Conservation (phyloP, 2,888 invertebrate species). For the Apamea monoglypha region DNA sequence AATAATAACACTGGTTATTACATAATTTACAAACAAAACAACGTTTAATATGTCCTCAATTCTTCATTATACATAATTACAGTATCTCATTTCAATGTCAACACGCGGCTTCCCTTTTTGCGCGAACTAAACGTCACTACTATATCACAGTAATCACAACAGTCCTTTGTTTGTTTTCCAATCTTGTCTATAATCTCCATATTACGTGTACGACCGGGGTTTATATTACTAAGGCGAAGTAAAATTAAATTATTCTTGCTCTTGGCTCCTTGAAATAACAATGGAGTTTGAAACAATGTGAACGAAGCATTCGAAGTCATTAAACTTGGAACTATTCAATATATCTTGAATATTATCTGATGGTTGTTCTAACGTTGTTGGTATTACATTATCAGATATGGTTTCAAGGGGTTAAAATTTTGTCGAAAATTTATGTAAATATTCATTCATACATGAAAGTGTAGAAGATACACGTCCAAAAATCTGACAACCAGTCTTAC, state of each 20-base stretch:
- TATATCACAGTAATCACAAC: slow-evolving; percentile 32
- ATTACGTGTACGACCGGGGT: slow-evolving; percentile 46
- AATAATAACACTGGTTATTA: slow-evolving; percentile 37
- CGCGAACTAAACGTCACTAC: slow-evolving; percentile 38
- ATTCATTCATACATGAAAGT: background rate
- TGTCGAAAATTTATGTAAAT: background rate
- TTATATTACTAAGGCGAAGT: slow-evolving; percentile 51
- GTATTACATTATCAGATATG: slow-evolving; percentile 43
- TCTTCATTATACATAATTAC: slow-evolving; percentile 42
- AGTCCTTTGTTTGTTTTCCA: slow-evolving; percentile 65
- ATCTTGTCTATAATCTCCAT: slow-evolving; percentile 63
- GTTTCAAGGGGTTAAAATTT: slow-evolving; percentile 22
- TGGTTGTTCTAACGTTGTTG: slow-evolving; percentile 45
- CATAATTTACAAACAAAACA: slow-evolving; percentile 40
- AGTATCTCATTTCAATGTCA: slow-evolving; percentile 57
- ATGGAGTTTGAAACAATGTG: slow-evolving; percentile 67
- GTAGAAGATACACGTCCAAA: background rate
- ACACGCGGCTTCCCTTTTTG: slow-evolving; percentile 37
- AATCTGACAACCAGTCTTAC: no score
- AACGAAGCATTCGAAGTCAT: slow-evolving; percentile 55
- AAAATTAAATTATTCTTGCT: slow-evolving; percentile 63
- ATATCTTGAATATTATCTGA: slow-evolving; percentile 65
- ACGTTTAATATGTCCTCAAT: slow-evolving; percentile 47
- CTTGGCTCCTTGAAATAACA: slow-evolving; percentile 64
- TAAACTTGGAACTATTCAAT: slow-evolving; percentile 67